Evolutionary conservation across 2,113 vertebrate genomes (phyloP), one percentile per base, ranked within the genome.

Genomic region (Monarcha castaneiventris): DNA sequence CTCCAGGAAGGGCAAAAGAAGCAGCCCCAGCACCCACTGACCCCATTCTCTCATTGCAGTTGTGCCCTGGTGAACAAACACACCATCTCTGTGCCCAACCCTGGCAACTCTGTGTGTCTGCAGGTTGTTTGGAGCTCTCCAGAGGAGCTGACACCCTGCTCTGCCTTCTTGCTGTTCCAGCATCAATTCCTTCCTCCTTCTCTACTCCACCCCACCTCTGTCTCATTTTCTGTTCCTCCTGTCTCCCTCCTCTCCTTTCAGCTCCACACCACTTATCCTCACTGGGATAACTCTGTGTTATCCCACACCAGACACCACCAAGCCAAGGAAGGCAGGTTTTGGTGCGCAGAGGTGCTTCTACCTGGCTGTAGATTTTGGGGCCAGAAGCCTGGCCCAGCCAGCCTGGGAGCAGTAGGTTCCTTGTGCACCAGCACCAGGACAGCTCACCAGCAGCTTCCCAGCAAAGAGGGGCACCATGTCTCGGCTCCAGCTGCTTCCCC

Each of bases 41-140:
- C 18, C 43, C 51, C 1, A 0, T 37, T 54, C 43, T 35, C 12
- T 8, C 3, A 9, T 39, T 6, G 6, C 32, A 37, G 23, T 8
- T n/a, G 35, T 3, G 11, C 33, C 48, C 33, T 3, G 1, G 11
- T 2, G 8, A 80, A 35, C 35, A 37, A 59, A 66, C 17, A 37
- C 21, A 14, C 4, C 1, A 0, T 7, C n/a, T 44, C 52, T 20
- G 49, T 2, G 1, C 55, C 25, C 69, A 54, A 1, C 35, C 27
- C 56, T 32, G 0, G n/a, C 29, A 43, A 6, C 14, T 35, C 4
- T 5, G 13, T 27, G 32, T 1, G 1, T 16, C 63, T 80, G 73
- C 43, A 35, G 43, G 33, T 32, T 2, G 0, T 18, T 3, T 49
- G 29, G 16, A 46, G 14, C 26, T 23, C n/a, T 46, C 63, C 18